These are phyloP conservation scores for Puffinus mauretanicus DNA, from an alignment of 2,113 vertebrate genomes.

Conservation along the genomic window DNA sequence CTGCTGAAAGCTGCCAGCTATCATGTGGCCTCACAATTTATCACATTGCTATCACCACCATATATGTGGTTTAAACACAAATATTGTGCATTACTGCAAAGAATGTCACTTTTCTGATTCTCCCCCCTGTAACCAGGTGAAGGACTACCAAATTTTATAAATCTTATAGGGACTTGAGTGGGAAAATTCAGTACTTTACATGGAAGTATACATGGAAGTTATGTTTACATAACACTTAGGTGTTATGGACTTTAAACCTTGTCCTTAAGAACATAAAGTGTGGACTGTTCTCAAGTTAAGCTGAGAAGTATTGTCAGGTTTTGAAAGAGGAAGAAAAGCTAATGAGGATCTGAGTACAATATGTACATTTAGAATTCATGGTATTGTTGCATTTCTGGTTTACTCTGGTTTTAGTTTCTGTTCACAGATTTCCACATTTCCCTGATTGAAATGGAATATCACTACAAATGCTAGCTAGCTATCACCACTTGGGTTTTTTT, in stretches of 20 bases:
- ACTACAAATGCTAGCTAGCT: neutral
- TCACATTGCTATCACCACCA: neutral
- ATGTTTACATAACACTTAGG: neutral
- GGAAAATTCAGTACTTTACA: neutral
- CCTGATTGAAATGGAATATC: neutral
- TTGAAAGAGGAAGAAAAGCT: neutral
- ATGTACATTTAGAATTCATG: neutral
- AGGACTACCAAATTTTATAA: neutral
- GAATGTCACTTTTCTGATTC: neutral
- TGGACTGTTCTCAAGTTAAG: neutral
- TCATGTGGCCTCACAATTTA: neutral
- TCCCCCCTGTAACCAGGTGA: neutral
- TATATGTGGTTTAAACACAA: neutral
- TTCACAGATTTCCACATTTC: neutral
- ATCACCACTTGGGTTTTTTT: neutral
- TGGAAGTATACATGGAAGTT: neutral
- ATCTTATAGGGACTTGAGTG: neutral
- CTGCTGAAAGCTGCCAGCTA: neutral
- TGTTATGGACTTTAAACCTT: neutral
- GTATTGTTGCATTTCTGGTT: neutral
- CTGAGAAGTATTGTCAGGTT: neutral
- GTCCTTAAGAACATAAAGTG: neutral
- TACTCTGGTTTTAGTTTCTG: neutral
- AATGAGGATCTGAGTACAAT: neutral
- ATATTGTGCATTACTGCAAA: neutral